These are phyloP conservation scores for Eupeodes luniger DNA, from an alignment of 2,888 invertebrate genomes.

Conservation along the genomic window DNA sequence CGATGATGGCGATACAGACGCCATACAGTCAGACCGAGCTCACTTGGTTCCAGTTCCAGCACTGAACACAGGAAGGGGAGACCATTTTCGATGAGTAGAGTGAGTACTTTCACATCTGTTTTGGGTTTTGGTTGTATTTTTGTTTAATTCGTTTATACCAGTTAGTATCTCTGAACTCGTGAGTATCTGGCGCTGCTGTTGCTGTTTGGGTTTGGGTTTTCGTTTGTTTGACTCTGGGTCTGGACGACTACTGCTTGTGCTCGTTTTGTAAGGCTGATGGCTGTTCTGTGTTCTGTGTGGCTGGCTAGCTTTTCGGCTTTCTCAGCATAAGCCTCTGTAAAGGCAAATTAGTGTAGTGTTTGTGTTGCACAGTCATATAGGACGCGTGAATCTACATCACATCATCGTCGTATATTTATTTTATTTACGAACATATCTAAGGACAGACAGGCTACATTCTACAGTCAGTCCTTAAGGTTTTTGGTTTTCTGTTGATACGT, in stretches of 20 bases:
- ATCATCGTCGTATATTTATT: constrained; percentile 68
- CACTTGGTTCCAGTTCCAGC: constrained; percentile 12
- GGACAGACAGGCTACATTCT: constrained; percentile 24
- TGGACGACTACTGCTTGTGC: constrained; percentile 56
- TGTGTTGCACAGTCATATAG: constrained; percentile 80
- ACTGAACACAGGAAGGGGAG: constrained; percentile 47
- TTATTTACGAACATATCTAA: constrained; percentile 68
- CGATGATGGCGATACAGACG: no score
- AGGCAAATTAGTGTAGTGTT: constrained; percentile 80
- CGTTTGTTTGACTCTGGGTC: constrained; percentile 62
- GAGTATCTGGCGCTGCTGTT: constrained; percentile 67
- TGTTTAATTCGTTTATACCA: constrained; percentile 69
- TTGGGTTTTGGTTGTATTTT: constrained; percentile 47
- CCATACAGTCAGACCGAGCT: neutral
- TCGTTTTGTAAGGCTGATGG: constrained; percentile 56
- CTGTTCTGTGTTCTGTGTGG: constrained; percentile 34
- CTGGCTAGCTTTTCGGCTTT: constrained; percentile 77
- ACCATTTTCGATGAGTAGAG: constrained; percentile 8
- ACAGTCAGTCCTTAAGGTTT: constrained; percentile 39
- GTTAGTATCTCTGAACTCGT: constrained; percentile 17
- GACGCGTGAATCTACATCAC: constrained; percentile 73
- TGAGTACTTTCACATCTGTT: constrained; percentile 36
- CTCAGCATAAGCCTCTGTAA: constrained; percentile 79
- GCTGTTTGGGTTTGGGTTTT: constrained; percentile 64
- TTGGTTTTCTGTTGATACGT: neutral